phyloP scores from a whole-genome alignment of 2,113 vertebrate species.

The Grus americana region DNA sequence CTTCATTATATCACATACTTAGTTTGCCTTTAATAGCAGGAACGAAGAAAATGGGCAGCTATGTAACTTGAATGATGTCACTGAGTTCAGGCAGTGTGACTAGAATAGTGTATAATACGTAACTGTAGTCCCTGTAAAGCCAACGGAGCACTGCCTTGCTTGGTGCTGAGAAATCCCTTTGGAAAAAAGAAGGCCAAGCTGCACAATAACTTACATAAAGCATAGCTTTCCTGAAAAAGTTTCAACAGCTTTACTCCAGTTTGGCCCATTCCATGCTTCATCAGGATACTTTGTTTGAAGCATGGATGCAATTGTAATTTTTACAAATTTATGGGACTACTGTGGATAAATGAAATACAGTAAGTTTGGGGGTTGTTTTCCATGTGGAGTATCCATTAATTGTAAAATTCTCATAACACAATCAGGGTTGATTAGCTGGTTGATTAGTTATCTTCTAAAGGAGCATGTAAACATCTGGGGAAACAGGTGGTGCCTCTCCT shows the following conservation, averaged over 20 bases:
- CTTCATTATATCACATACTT: neutral
- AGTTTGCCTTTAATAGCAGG: neutral
- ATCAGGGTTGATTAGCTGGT: slow-evolving; percentile 1
- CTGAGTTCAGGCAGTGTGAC: neutral
- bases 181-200: neutral
- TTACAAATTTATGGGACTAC: neutral
- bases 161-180: neutral
- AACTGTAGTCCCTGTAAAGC: neutral
- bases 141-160: neutral
- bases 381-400: neutral
- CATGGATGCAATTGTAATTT: neutral
- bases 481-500: slow-evolving; percentile 25
- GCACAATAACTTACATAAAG: neutral
- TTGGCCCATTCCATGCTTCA: neutral
- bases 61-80: neutral
- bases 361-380: neutral
- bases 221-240: neutral
- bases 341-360: neutral
- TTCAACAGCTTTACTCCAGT: neutral
- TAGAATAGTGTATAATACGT: neutral
- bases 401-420: neutral
- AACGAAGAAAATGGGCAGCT: neutral
- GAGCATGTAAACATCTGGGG: neutral
- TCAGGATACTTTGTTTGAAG: neutral
- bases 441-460: slow-evolving; percentile 17